Percentiles rank a stretch among this genome's conserved stretches.
These are phyloP conservation scores for Elaphurus davidianus DNA, from an alignment of 2,113 vertebrate genomes.

Conservation along the genomic window DNA sequence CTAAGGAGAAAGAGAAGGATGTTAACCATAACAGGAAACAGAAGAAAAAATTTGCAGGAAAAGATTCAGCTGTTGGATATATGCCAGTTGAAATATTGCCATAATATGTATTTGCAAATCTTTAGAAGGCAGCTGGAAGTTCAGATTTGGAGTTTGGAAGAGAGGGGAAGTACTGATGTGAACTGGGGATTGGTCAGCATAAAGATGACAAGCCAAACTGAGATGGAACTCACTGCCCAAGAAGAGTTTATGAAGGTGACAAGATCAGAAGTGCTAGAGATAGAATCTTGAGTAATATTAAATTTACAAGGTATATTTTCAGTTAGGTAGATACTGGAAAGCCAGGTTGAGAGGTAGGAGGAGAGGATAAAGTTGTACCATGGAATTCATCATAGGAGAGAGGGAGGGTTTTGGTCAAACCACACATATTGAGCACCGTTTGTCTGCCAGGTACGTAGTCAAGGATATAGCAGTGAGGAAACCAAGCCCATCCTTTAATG, in stretches of 20 bases:
- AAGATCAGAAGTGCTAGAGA: conserved; percentile 21
- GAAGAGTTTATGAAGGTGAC: neutral
- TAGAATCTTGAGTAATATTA: neutral
- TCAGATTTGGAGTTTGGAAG: neutral
- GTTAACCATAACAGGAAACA: conserved; percentile 8
- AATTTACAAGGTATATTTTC: conserved; percentile 2
- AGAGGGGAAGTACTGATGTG: neutral
- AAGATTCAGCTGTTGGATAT: conserved; percentile 7
- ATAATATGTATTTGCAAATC: conserved; percentile 34
- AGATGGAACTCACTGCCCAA: neutral
- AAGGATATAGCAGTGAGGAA: neutral
- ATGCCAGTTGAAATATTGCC: conserved; percentile 23
- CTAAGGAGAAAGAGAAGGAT: neutral
- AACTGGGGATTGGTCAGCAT: neutral
- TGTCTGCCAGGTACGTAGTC: neutral
- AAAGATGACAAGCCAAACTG: neutral
- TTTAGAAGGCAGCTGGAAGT: conserved; percentile 37
- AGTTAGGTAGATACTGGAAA: neutral
- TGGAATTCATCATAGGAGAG: neutral
- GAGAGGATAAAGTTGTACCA: neutral
- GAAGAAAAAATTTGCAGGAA: conserved; percentile 14
- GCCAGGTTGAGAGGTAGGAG: neutral
- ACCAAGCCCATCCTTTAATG: neutral
- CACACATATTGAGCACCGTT: neutral
- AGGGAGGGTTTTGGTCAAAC: neutral